These are phyloP conservation scores for Polymixis flavicincta DNA, from an alignment of 2,888 invertebrate species.

Conservation along the genomic window DNA sequence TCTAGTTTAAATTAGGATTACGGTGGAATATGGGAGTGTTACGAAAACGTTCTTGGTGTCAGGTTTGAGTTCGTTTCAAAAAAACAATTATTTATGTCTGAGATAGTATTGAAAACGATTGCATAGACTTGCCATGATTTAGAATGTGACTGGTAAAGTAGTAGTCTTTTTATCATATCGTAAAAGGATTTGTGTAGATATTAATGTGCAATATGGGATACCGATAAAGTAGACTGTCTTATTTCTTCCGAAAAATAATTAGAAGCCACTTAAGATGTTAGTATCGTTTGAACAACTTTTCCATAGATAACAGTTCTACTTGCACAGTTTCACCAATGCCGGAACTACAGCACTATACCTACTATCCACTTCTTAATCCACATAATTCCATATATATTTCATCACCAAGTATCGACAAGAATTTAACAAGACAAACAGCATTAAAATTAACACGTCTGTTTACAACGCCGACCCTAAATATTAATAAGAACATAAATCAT, in stretches of 20 bases:
- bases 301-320: neutral
- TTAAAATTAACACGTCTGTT: constrained; percentile 40
- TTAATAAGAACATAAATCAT: constrained; percentile 58
- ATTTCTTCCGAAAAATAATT: neutral
- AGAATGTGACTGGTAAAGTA: neutral
- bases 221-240: neutral
- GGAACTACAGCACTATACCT: neutral
- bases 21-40: too few relatives aligned
- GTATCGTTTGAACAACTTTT: too few relatives aligned
- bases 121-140: neutral
- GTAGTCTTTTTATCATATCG: neutral
- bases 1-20: neutral
- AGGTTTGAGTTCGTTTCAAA: neutral
- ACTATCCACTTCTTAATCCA: too few relatives aligned
- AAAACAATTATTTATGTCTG: neutral
- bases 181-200: neutral
- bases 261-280: too few relatives aligned
- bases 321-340: neutral
- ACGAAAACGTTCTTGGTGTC: neutral
- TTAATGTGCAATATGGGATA: neutral
- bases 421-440: constrained; percentile 47
- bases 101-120: too few relatives aligned
- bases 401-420: constrained; percentile 9
- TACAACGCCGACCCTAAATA: constrained; percentile 46
- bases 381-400: constrained; percentile 4